Conservation (phyloP, 2,113 vertebrate genomes). For the Hyperoodon ampullatus region DNA sequence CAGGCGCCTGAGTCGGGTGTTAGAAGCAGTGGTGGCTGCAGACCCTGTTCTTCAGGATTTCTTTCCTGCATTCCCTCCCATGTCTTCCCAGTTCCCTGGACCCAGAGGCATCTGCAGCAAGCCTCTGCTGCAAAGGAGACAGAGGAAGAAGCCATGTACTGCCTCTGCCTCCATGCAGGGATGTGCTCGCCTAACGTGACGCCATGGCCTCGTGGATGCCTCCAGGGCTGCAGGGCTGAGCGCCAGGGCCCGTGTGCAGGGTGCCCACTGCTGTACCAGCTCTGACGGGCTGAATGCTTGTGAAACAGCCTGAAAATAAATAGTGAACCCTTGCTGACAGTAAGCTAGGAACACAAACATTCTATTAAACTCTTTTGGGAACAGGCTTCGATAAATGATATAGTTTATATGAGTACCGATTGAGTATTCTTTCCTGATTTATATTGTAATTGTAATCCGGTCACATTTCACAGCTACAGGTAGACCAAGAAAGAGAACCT, state of each 20-base stretch:
- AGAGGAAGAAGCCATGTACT: neutral
- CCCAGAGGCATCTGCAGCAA: neutral
- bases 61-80: accelerated
- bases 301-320: neutral
- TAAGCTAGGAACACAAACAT: accelerated
- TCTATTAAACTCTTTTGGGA: neutral
- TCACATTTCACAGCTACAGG: neutral
- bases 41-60: accelerated
- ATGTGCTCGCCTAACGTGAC: accelerated
- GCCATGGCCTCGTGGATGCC: too few species aligned
- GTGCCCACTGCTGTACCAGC: accelerated
- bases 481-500: neutral
- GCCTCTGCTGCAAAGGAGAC: neutral
- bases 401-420: neutral
- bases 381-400: too few species aligned
- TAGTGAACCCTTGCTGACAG: accelerated
- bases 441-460: too few species aligned
- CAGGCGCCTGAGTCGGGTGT: accelerated
- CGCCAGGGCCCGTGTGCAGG: neutral
- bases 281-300: accelerated
- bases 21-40: accelerated
- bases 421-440: neutral
- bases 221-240: accelerated
- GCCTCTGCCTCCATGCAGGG: accelerated
- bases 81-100: neutral